Percentiles rank a stretch among this genome's conserved stretches.
phyloP scores from a whole-genome alignment of 2,113 vertebrate species.

The Heliornis fulica region DNA sequence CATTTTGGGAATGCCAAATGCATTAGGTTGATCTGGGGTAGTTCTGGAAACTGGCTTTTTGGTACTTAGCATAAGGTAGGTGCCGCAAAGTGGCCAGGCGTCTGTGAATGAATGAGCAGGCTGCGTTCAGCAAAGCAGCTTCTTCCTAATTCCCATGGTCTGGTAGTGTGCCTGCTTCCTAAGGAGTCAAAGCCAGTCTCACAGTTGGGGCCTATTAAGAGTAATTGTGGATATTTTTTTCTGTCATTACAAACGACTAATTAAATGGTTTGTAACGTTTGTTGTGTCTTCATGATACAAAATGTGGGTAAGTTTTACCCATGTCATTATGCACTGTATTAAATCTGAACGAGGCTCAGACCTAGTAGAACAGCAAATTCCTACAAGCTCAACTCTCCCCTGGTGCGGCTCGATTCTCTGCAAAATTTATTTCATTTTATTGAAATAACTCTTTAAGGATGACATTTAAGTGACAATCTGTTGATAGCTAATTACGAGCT shows the following conservation, averaged over 20 bases:
- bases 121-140: background rate
- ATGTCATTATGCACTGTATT: background rate
- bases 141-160: background rate
- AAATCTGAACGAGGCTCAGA: background rate
- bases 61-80: too few relatives aligned
- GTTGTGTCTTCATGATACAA: background rate
- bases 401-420: background rate
- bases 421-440: constrained; percentile 15
- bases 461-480: constrained; percentile 39
- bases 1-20: background rate
- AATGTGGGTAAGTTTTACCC: background rate
- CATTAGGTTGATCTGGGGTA: background rate
- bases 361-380: background rate
- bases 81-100: too few relatives aligned
- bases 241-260: background rate
- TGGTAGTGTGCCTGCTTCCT: background rate
- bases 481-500: constrained; percentile 20
- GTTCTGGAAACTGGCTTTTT: too few relatives aligned
- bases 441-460: background rate
- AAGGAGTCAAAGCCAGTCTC: background rate
- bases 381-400: background rate
- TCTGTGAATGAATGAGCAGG: background rate
- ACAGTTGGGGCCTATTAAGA: background rate
- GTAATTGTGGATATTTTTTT: background rate
- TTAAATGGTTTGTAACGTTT: background rate